Percentiles rank a stretch among this genome's conserved stretches.
phyloP scores from a whole-genome alignment of 2,113 vertebrate species.

The Rhipidura dahli region DNA sequence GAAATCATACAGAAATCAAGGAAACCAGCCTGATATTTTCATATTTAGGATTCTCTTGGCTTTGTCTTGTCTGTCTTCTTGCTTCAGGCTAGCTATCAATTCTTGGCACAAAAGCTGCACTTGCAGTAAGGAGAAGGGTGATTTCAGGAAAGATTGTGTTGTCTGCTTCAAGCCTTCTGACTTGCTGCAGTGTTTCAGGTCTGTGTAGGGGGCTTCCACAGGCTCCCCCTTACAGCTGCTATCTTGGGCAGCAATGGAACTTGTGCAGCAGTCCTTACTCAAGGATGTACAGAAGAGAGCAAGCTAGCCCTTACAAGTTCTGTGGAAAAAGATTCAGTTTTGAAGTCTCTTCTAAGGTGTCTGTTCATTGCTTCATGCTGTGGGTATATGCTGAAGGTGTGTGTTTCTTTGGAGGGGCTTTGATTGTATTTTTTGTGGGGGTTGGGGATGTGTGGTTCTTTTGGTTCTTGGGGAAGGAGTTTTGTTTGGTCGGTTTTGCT shows the following conservation, averaged over 20 bases:
- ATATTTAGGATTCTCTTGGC: background rate
- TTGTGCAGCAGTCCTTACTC: rapidly evolving
- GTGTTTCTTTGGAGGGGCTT: background rate
- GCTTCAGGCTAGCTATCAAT: background rate
- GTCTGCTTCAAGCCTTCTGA: background rate
- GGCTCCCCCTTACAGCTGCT: background rate
- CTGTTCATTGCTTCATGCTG: background rate
- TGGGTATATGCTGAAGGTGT: background rate
- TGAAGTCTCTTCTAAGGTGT: background rate
- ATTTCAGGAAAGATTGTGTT: background rate
- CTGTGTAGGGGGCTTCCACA: rapidly evolving
- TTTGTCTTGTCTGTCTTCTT: background rate
- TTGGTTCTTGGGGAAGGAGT: background rate
- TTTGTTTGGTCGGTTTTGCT: background rate
- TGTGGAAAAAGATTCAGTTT: background rate
- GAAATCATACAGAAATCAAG: background rate
- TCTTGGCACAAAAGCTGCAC: background rate
- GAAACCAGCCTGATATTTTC: background rate
- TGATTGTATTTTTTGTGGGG: rapidly evolving
- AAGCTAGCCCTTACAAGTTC: background rate
- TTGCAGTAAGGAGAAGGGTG: background rate
- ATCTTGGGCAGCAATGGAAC: background rate
- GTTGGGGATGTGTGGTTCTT: background rate
- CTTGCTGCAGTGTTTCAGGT: background rate
- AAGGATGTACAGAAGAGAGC: background rate